Conservation (phyloP, 2,888 invertebrate species). For the Callyntrura sp. region DNA sequence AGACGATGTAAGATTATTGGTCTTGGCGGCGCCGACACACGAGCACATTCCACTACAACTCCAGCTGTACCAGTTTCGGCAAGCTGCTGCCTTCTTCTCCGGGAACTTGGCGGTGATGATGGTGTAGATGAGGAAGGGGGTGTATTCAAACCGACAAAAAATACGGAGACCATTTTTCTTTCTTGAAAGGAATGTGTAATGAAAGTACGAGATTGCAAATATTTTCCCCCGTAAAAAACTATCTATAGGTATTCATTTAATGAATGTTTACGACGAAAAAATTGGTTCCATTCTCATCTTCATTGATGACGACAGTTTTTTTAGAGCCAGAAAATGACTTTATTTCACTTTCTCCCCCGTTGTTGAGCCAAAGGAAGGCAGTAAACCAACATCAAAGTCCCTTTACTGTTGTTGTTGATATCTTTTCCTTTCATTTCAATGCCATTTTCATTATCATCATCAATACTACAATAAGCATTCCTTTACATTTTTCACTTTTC, state of each 20-base stretch:
- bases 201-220: conserved; percentile 53
- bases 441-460: no score
- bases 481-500: no score
- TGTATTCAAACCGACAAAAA: conserved; percentile 26
- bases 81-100: background rate
- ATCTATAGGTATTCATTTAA: background rate
- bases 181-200: conserved; percentile 45
- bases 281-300: background rate
- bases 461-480: no score
- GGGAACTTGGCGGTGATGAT: background rate
- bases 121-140: no score
- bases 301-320: no score
- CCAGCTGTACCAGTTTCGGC: background rate
- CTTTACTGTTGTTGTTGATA: no score
- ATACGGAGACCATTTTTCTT: conserved; percentile 44
- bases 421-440: no score
- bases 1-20: conserved; percentile 13
- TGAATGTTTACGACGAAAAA: background rate
- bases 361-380: no score
- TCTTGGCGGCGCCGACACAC: background rate
- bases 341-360: no score
- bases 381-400: background rate
- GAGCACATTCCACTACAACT: background rate
- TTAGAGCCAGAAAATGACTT: no score
- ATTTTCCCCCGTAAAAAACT: background rate